phyloP scores from a whole-genome alignment of 2,113 vertebrate species.

The Pterocles burchelli region DNA sequence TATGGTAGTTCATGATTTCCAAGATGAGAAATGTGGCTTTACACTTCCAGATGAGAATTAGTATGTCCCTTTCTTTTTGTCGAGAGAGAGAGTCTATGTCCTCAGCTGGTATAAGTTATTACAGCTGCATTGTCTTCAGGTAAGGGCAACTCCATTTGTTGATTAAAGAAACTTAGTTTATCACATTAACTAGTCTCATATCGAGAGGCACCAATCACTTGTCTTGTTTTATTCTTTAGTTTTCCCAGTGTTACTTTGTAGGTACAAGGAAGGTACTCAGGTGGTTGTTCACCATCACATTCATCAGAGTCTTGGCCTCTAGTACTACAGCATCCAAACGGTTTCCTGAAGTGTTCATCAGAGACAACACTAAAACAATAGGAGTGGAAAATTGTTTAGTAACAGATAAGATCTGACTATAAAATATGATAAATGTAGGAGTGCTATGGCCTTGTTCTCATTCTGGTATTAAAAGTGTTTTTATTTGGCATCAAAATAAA shows the following conservation, averaged over 20 bases:
- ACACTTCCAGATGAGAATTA: neutral
- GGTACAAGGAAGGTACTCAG: neutral
- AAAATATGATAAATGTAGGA: conserved; percentile 1
- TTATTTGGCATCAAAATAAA: conserved; percentile 53
- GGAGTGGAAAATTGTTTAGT: conserved; percentile 15
- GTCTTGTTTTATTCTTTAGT: neutral
- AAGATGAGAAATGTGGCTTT: neutral
- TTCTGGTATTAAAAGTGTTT: conserved; percentile 51
- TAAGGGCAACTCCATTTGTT: neutral
- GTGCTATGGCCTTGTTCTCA: neutral
- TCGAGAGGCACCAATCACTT: neutral
- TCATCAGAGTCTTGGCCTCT: neutral
- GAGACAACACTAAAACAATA: neutral
- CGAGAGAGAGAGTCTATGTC: neutral
- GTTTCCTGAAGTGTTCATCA: neutral
- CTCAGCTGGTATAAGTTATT: neutral
- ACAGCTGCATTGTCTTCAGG: neutral
- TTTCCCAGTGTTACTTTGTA: neutral
- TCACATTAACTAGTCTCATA: neutral
- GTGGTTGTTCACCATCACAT: neutral
- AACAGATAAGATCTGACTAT: conserved; percentile 34
- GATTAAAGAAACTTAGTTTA: neutral
- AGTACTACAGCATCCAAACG: neutral
- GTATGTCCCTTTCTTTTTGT: neutral
- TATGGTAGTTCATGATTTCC: neutral